Evolutionary conservation across 1,140 invertebrate genomes (phyloP).

Genomic region (Eurosta solidaginis): DNA sequence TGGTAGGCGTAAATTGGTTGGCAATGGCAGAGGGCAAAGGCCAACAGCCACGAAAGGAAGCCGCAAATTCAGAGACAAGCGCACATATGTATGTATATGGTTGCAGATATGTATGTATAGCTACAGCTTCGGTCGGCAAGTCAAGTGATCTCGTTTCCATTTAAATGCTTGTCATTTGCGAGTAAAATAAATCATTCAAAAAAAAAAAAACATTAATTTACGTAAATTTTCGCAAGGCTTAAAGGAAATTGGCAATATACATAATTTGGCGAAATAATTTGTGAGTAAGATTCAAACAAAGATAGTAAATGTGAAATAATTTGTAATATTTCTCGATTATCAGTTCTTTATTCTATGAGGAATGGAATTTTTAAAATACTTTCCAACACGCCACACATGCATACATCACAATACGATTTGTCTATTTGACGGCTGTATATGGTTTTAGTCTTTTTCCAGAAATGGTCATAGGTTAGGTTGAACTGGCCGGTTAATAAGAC

Average conservation of each 20-base stretch:
- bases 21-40: background rate
- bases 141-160: background rate
- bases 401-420: no score
- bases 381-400: no score
- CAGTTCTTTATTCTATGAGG: background rate
- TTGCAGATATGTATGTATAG: no score
- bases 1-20: background rate
- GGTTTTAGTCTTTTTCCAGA: no score
- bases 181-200: conserved; percentile 17
- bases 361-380: no score
- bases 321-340: background rate
- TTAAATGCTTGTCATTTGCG: conserved; percentile 11
- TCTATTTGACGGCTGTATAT: no score
- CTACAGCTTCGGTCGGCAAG: background rate
- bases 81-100: no score
- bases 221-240: background rate
- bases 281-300: background rate
- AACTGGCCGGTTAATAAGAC: no score
- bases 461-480: no score
- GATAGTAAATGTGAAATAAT: background rate
- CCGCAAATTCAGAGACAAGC: background rate
- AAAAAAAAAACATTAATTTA: conserved; percentile 9
- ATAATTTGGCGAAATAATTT: background rate
- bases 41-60: background rate
- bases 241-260: background rate